Evolutionary conservation across 2,113 vertebrate genomes (phyloP), one percentile per base, ranked within the genome.

Genomic region (Zosterops japonicus): DNA sequence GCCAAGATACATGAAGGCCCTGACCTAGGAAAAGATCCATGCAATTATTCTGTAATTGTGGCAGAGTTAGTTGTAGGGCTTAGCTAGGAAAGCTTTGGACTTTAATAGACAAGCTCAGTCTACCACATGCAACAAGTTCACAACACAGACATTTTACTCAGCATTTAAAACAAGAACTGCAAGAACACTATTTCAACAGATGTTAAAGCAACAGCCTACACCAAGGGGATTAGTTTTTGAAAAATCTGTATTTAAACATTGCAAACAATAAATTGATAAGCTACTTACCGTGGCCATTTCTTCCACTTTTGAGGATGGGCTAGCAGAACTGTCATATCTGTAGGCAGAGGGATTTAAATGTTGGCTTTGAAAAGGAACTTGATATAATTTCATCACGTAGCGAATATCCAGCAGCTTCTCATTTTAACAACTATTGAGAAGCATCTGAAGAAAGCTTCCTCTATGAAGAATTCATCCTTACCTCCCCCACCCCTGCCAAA

Each of bases 251-350:
- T 76, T 83, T 25, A 82, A 85, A 83, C 39, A 57, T 8, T 64
- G 35, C 31, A 75, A 31, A 44, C 28, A 77, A 46, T 72, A 78
- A 88, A 85, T 3, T 60, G 21, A 33, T 56, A 56, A 69, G 46
- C 11, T 64, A 95, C 98, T 97, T 82, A 98, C 98, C 76, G n/a
- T 85, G 92, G 94, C 76, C 61, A 97, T 94, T 95, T 85, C 94
- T 71, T 93, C 97, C 74, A 55, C 60, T 93, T 95, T 94, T 35
- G 85, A 80, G 78, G 91, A 36, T 12, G 72, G 59, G 44, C 85
- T 80, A 77, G 75, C 50, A 53, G 83, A 94, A 63, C 31, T 75
- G 39, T 96, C 96, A 75, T 70, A 97, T 77, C 98, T 98, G 97
- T 81, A 81, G 56, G 92, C 81, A 96, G 76, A 90, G 96, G 57